Evolutionary conservation across 2,113 vertebrate species (phyloP).

Genomic region (Sapayoa aenigma): DNA sequence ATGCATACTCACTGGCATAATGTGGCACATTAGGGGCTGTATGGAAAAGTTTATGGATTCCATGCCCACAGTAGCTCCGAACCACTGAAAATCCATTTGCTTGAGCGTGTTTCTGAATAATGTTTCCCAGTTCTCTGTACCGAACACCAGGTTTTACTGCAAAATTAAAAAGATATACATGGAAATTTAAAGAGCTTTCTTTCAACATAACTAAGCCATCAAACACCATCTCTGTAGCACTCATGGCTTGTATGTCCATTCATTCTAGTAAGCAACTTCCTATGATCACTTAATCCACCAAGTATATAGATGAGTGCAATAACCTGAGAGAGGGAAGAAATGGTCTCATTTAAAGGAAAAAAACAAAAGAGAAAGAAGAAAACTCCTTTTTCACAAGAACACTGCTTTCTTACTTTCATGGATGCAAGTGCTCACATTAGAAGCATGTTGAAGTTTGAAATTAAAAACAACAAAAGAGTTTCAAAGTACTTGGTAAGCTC

Average conservation of each 20-base stretch:
- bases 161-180: not conserved
- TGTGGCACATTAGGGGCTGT: constrained; percentile 95
- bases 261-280: not conserved
- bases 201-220: not conserved
- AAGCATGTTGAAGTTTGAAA: not conserved
- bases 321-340: not conserved
- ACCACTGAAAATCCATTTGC: constrained; percentile 97
- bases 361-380: not conserved
- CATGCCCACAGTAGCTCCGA: constrained; percentile 97
- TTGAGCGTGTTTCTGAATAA: constrained; percentile 98
- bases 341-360: not conserved
- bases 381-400: not conserved
- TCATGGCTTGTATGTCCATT: not conserved
- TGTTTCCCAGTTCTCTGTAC: constrained; percentile 95
- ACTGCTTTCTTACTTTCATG: not conserved
- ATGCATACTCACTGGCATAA: constrained; percentile 85
- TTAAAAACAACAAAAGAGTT: not conserved
- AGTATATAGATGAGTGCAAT: not conserved
- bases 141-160: constrained; percentile 95
- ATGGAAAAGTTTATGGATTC: constrained; percentile 97
- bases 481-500: not conserved
- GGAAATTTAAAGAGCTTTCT: not conserved
- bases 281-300: not conserved
- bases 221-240: not conserved
- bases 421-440: not conserved